Conservation (phyloP, 2,888 invertebrate species). For the Tortrix viridana region DNA sequence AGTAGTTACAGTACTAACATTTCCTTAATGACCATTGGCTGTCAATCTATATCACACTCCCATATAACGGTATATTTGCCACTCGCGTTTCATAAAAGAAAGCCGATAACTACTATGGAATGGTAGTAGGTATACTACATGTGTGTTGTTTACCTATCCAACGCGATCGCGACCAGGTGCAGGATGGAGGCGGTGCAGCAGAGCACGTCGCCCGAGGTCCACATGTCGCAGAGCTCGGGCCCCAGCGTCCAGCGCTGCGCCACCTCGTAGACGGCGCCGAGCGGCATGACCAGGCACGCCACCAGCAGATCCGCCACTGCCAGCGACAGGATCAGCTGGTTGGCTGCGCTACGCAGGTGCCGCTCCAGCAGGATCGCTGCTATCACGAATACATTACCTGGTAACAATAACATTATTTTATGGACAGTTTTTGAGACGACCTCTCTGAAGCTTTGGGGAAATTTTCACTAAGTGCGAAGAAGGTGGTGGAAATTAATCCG, state of each 20-base stretch:
- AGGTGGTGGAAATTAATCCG: too few species aligned
- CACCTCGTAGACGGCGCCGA: constrained; percentile 91
- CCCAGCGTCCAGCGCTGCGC: constrained; percentile 93
- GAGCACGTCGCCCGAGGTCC: constrained; percentile 96
- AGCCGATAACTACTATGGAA: too few species aligned
- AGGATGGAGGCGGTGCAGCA: constrained; percentile 94
- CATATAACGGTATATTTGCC: too few species aligned
- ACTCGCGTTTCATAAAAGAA: too few species aligned
- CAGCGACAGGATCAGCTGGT: constrained; percentile 94
- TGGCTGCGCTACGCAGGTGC: constrained; percentile 94
- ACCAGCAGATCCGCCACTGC: constrained; percentile 97
- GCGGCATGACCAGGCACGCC: constrained; percentile 91
- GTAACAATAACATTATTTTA: constrained; percentile 18
- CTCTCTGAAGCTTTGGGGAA: too few species aligned
- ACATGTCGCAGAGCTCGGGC: constrained; percentile 95
- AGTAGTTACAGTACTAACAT: too few species aligned
- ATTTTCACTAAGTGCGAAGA: too few species aligned
- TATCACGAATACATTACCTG: constrained; percentile 97
- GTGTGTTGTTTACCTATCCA: constrained; percentile 88
- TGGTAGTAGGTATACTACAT: too few species aligned
- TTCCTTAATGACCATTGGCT: too few species aligned
- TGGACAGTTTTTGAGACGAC: background rate
- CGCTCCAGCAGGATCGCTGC: constrained; percentile 95
- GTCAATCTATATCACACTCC: too few species aligned
- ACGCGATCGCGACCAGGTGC: constrained; percentile 91